Evolutionary conservation across 2,797 vertebrate genomes (phyloP), one percentile per base, ranked within the genome.

Genomic region (Spheniscus humboldti): DNA sequence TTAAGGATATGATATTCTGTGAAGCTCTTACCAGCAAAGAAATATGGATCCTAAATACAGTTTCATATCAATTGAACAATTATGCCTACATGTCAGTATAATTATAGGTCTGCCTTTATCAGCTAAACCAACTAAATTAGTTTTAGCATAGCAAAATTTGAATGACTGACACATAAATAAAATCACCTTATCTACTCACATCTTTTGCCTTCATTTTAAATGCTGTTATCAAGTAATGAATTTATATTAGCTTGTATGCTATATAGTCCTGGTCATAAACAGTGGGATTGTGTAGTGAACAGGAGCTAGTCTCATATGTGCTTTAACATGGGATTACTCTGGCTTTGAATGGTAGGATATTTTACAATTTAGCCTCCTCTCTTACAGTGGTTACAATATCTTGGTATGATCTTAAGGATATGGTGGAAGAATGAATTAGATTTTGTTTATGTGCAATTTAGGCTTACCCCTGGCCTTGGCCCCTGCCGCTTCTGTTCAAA

Each of bases 61-160:
- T 71, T 86, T 47, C 10, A 2, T 86, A 7, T 71, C 64, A 94
- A 27, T 39, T 41, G 57, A 75, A 60, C 33, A 45, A 25, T 83
- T 92, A 10, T 41, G 37, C 45, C 14, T 74, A 15, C 19, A 4
- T 47, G 43, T 53, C 64, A 53, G 6, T n/a, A 37, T 67, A 73
- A 86, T 94, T 88, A 74, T 30, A 83, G 76, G 68, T 62, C 86
- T 91, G 86, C 47, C 86, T 45, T 69, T 62, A 37, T 86, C 83
- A 80, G 52, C 89, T 66, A 48, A 77, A 57, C n/a, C 84, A 76
- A 25, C 56, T 43, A 39, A 72, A 69, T 76, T 53, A 57, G n/a
- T 35, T 82, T 53, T 43, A 83, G 41, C 59, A 8, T 19, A 18
- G 18, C 66, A 87, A 71, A 55, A 84, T 55, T 13, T 7, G 28